Percentiles rank a stretch among this genome's conserved stretches.
These are phyloP conservation scores for Mycteria americana DNA, from an alignment of 2,797 vertebrate genomes.

Conservation along the genomic window DNA sequence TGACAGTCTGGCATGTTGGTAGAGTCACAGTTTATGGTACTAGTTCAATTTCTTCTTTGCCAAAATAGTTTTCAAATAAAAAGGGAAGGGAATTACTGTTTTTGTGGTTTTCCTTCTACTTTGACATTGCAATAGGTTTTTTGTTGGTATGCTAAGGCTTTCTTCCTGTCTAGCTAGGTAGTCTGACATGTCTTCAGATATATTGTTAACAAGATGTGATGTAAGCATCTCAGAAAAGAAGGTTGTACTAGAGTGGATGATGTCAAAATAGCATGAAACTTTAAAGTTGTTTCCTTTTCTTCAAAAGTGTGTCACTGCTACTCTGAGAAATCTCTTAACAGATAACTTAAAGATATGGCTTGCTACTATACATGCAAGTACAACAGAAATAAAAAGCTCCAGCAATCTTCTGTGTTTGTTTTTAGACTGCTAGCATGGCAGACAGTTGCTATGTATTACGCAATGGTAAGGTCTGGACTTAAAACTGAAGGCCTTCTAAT, in stretches of 20 bases:
- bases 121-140: background rate
- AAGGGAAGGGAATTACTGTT: accelerated
- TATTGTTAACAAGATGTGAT: background rate
- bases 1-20: accelerated
- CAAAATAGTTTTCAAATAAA: background rate
- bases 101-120: background rate
- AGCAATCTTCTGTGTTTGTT: background rate
- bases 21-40: too few relatives aligned
- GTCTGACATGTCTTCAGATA: background rate
- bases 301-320: background rate
- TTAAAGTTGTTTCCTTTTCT: background rate
- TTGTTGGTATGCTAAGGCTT: background rate
- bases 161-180: background rate
- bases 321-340: background rate
- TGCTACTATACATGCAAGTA: background rate
- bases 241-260: background rate
- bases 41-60: background rate
- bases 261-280: background rate
- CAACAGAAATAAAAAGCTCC: background rate
- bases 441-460: background rate
- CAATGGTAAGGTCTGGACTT: background rate
- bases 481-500: background rate
- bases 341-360: background rate
- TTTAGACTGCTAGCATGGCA: background rate
- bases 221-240: background rate